Evolutionary conservation across 2,888 invertebrate genomes (phyloP).

Genomic region (Heteropelma amictum): DNA sequence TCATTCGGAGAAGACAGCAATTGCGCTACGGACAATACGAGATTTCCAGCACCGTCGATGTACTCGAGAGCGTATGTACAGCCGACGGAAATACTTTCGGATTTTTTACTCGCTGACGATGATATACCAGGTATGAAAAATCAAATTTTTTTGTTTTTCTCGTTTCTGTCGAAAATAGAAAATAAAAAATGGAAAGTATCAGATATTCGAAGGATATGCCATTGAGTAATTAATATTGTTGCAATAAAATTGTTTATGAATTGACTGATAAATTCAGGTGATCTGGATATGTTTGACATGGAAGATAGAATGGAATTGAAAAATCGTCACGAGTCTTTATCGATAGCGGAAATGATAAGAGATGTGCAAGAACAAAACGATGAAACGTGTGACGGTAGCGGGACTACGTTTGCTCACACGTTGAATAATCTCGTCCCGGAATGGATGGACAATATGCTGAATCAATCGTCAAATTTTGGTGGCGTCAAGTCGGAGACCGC

Average conservation of each 20-base stretch:
- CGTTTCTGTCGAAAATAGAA: no score
- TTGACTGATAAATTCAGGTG: conserved; percentile 49
- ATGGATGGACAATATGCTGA: conserved; percentile 62
- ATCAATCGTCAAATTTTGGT: conserved; percentile 42
- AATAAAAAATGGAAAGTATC: no score
- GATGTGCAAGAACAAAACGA: conserved; percentile 65
- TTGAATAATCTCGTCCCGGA: conserved; percentile 67
- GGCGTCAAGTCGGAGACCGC: conserved; percentile 62
- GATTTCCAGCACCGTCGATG: conserved; percentile 63
- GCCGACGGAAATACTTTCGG: conserved; percentile 71
- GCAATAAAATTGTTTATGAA: neutral
- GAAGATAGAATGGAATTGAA: conserved; percentile 66
- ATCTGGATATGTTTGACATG: conserved; percentile 67
- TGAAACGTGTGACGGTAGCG: conserved; percentile 14
- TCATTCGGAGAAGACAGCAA: conserved; percentile 72
- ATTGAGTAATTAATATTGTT: neutral
- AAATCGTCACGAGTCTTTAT: conserved; percentile 61
- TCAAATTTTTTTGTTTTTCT: neutral
- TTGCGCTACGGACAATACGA: conserved; percentile 62
- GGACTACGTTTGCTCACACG: conserved; percentile 61
- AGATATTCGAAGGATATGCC: no score
- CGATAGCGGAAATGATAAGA: conserved; percentile 67
- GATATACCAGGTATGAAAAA: conserved; percentile 65
- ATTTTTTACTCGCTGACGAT: conserved; percentile 72
- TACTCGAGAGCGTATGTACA: conserved; percentile 71